Evolutionary conservation across 2,797 vertebrate species (phyloP), one percentile per base, ranked within the genome.

Genomic region (Lycodopsis pacificus): DNA sequence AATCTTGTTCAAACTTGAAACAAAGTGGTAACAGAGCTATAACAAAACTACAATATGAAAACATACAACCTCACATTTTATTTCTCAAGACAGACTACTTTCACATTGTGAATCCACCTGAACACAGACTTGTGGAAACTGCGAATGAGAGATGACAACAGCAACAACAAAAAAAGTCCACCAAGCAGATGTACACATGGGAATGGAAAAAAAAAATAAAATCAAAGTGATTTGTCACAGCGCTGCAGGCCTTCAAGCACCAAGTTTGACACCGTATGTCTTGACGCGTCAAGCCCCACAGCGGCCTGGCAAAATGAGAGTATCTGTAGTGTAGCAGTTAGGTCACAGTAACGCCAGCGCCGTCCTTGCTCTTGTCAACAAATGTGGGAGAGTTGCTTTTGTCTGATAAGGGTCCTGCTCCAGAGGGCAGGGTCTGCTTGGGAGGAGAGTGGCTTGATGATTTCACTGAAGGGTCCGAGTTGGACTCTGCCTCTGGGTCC

Each of bases 361-460:
- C 93, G 86, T 98, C 97, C 92, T 97, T 98, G 95, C 91, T 96
- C 91, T 98, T 99, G 87, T 99, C 98, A 1, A 94, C 61, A 27
- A 81, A 91, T 59, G 92, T 76, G 48, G 95, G 93, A 44, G 94
- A 93, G 30, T 94, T 86, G 91, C 96, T 97, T 94, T 97, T 98
- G 86, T 98, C 97, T 79, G 96, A 94, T 90, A 96, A 84, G 54
- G 93, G 93, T 89, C 92, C 90, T 7, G 95, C 78, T 81, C 93
- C 96, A 0, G 96, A 58, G 5, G 97, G 89, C 7, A 95, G 82
- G 3, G 95, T 81, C 84, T 97, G 98, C 20, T 94, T 71, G 0
- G 93, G 93, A 6, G 97, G 94, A 76, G 95, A 91, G 62, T 94
- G 95, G 84, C 96, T 96, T 19, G 96, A 86, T 0, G 96, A 61